phyloP scores from a whole-genome alignment of 2,888 invertebrate genomes.

The Trichopoda pennipes region DNA sequence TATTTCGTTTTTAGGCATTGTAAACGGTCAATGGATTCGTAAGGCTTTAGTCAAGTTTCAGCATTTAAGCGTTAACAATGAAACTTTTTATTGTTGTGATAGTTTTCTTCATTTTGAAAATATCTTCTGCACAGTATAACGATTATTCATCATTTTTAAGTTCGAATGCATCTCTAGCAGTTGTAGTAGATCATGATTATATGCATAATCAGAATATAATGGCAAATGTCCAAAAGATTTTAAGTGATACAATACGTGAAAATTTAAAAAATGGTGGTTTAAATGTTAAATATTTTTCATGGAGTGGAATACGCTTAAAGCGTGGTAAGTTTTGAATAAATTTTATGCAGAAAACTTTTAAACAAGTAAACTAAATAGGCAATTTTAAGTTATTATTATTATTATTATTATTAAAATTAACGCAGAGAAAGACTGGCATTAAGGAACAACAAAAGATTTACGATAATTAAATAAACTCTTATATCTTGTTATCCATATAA shows the following conservation, averaged over 20 bases:
- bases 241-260: constrained; percentile 85
- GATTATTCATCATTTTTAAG: constrained; percentile 88
- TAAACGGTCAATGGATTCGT: constrained; percentile 3
- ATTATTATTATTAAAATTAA: no score
- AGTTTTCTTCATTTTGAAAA: constrained; percentile 85
- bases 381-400: no score
- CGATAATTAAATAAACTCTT: no score
- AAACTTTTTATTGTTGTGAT: constrained; percentile 48
- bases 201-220: constrained; percentile 84
- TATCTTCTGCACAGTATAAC: constrained; percentile 77
- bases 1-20: neutral
- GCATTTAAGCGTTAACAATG: constrained; percentile 70
- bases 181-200: constrained; percentile 87
- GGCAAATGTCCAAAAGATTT: constrained; percentile 83
- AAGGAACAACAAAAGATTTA: no score
- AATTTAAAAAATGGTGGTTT: constrained; percentile 87
- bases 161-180: constrained; percentile 88
- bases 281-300: constrained; percentile 85
- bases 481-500: no score
- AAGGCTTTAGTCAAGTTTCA: constrained; percentile 70
- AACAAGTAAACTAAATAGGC: no score
- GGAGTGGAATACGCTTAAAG: constrained; percentile 86
- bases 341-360: neutral
- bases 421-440: no score
- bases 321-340: constrained; percentile 82